Conservation (phyloP, 2,888 invertebrate genomes). For the Volucella bombylans region DNA sequence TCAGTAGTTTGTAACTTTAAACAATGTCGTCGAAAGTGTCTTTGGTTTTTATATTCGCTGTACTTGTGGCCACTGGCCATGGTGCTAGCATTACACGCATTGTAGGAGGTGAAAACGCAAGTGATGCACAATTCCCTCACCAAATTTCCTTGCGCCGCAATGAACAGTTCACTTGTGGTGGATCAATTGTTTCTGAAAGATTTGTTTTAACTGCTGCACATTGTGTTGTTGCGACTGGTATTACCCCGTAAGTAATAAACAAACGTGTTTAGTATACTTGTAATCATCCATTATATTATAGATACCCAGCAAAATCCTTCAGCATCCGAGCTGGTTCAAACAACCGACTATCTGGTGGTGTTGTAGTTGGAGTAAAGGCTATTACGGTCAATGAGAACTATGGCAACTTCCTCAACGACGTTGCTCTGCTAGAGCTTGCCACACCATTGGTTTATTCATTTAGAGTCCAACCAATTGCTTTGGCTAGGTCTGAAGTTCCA, state of each 20-base stretch:
- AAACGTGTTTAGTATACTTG: constrained; percentile 9
- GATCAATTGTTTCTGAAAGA: constrained; percentile 75
- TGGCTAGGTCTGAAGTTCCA: constrained; percentile 76
- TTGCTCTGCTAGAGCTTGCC: constrained; percentile 79
- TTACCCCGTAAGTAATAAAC: constrained; percentile 36
- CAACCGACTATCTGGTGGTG: constrained; percentile 78
- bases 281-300: constrained; percentile 42
- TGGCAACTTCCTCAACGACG: constrained; percentile 76
- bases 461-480: constrained; percentile 76
- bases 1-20: constrained; percentile 17
- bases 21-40: constrained; percentile 51
- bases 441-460: constrained; percentile 75
- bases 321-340: constrained; percentile 80
- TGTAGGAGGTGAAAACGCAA: constrained; percentile 79
- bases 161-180: constrained; percentile 78
- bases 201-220: constrained; percentile 79
- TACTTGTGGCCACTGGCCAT: constrained; percentile 37
- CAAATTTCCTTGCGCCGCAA: constrained; percentile 79
- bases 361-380: constrained; percentile 76
- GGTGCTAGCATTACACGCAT: constrained; percentile 74
- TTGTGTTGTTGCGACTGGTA: constrained; percentile 76
- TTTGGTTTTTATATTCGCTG: constrained; percentile 21
- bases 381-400: constrained; percentile 78
- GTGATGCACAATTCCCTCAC: constrained; percentile 80
- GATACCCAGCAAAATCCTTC: constrained; percentile 76